Evolutionary conservation across 2,113 vertebrate genomes (phyloP), one percentile per base, ranked within the genome.

Genomic region (Promerops cafer): DNA sequence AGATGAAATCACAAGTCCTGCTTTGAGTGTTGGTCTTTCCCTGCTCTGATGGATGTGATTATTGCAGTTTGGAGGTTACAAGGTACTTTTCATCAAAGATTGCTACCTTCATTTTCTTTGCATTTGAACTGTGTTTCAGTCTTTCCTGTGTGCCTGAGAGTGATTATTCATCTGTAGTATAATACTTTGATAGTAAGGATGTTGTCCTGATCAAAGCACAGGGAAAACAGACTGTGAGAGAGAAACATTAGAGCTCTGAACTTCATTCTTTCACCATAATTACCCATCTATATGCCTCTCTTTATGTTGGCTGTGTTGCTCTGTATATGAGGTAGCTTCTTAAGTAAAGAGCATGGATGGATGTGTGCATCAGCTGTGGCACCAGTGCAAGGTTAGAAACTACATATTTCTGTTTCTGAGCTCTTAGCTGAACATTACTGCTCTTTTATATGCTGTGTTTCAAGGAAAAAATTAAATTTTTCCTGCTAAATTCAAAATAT

Each of bases 91-190:
- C 33, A 11, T 44, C 50, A 66, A 28, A 79, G 22, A 28, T n/a
- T 33, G 2, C 4, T 61, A 10, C 10, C 59, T 66, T 56, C 1
- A 31, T 66, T 83, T 89, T 23, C 15, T 63, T 53, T 79, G 31
- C 33, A 10, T 64, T 65, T 63, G 16, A 71, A 20, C 6, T 20
- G 22, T 35, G 23, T 59, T 87, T 74, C 42, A n/a, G 1, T 42
- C 4, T 56, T 50, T n/a, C 1, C 0, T 52, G 11, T 12, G 5
- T 35, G 10, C 37, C 37, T 44, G 5, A 33, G 27, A 37, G 20
- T 23, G 2, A 31, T 72, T 63, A 39, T 42, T 68, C 28, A 42
- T 13, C 50, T 82, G 11, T 31, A 14, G 17, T 75, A 5, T 20
- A 56, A 35, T 13, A 16, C 31, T 75, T 54, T 6, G 16, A 8